These are phyloP conservation scores for Xylophagus ater DNA, from an alignment of 2,888 invertebrate species.

Conservation along the genomic window DNA sequence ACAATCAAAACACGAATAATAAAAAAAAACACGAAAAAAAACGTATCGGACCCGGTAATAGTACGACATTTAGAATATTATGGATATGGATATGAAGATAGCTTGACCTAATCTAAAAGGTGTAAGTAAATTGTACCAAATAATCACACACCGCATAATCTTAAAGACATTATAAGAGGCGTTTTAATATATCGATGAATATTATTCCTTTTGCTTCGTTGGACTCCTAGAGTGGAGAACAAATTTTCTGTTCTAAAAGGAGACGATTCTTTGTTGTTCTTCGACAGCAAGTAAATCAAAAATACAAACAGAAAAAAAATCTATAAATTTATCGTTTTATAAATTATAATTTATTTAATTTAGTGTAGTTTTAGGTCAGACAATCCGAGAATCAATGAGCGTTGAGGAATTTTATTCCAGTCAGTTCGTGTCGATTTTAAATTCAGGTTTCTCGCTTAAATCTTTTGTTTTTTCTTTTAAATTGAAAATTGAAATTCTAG, in stretches of 20 bases:
- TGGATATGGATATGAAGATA: too few species aligned
- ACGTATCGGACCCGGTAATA: too few species aligned
- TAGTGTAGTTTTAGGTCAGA: slow-evolving; percentile 5
- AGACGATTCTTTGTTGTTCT: not conserved
- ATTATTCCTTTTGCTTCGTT: too few species aligned
- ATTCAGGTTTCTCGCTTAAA: slow-evolving; percentile 4
- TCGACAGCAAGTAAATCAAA: slow-evolving; percentile 2
- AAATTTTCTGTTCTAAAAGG: not conserved
- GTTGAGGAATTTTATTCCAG: not conserved
- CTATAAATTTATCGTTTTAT: slow-evolving; percentile 1
- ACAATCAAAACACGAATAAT: not conserved
- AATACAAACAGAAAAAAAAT: too few species aligned
- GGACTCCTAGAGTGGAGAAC: not conserved
- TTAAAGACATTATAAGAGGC: too few species aligned
- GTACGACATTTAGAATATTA: too few species aligned
- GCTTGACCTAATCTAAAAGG: too few species aligned
- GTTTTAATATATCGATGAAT: too few species aligned
- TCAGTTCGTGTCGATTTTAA: not conserved
- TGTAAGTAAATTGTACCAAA: too few species aligned
- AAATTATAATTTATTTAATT: slow-evolving; percentile 8
- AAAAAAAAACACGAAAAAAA: not conserved
- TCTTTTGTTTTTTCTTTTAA: slow-evolving; percentile 4
- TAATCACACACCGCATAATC: too few species aligned
- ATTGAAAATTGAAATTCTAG: too few species aligned
- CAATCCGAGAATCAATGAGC: not conserved